Evolutionary conservation across 2,888 invertebrate genomes (phyloP), one percentile per base, ranked within the genome.

Genomic region (Tipula lateralis): DNA sequence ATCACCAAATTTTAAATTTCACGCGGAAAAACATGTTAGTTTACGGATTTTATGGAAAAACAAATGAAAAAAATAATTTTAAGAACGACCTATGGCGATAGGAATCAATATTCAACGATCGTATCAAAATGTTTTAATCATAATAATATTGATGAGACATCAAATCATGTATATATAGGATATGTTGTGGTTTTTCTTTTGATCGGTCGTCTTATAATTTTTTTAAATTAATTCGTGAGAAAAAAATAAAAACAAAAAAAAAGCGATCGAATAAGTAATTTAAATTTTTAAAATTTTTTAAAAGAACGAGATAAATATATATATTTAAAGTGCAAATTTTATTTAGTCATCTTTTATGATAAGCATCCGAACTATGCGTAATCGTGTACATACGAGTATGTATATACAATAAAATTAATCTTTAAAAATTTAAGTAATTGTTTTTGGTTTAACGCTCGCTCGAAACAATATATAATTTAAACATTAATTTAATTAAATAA

Each of bases 121-220:
- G 66, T 66, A 66, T 66, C 66, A 9, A 24, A 66, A 66, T 66
- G 24, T 24, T 66, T 66, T 66, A 66, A 66, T 66, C n/a, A n/a
- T n/a, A n/a, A n/a, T n/a, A n/a, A n/a, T 66, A 66, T 66, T 66
- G 66, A 66, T 66, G 66, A 66, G 66, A 66, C 66, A 66, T 66
- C 66, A 66, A 66, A 66, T 66, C 66, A 66, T 39, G 39, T n/a
- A 39, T 39, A 39, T 32, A 5, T 32, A 32, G 3, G 32, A 32
- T 32, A 32, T 7, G 13, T 24, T 24, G 66, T 24, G 6, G 66
- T 7, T 66, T 66, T 66, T 66, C 66, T 66, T 66, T 66, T 66
- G 66, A 19, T 66, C 66, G 66, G n/a, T 44, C 16, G 16, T 44
- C 44, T 44, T 44, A 6, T 16, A 24, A 19, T 19, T 9, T 16